Evolutionary conservation across 2,888 invertebrate species (phyloP), one percentile per base, ranked within the genome.

Genomic region (Tetragonula carbonaria): DNA sequence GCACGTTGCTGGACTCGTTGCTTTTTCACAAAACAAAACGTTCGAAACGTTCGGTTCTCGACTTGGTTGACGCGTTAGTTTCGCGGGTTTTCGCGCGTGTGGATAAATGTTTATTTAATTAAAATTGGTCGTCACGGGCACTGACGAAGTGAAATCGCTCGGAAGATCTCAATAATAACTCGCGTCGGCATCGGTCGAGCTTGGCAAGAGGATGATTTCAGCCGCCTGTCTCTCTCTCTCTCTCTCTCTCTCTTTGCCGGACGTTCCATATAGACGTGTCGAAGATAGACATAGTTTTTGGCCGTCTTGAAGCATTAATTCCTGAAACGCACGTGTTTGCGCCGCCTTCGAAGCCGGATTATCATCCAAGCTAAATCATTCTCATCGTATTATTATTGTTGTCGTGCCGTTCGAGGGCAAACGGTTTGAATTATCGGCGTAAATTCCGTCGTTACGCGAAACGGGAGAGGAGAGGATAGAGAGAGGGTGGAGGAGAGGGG

Each of bases 211-310:
- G 88, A 88, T 90, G 87, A 90, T 89, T 90, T 90, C 83, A 84
- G 87, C 74, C 78, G 81, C 67, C 70, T 75, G 84, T 86, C 55
- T 21, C 66, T 66, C 38, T 57, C 87, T 38, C 8, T 38, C 45
- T 45, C 45, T 45, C 45, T 45, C 8, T 45, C 11, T 45, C 45
- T 66, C 38, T 57, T 85, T 67, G 72, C 79, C 80, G 78, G 78
- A 72, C 80, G 79, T 84, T 80, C 80, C 84, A 75, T 83, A 78
- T 77, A 82, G 82, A 85, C 82, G 83, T 82, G 86, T 84, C 88
- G 87, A 88, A 88, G 88, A 87, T 83, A 88, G 86, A 86, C 85
- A 86, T 82, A 86, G 82, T 86, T 88, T 45, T 88, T 88, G 88
- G 89, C 88, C 84, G 84, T 84, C 83, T 72, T 73, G 80, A 74